These are phyloP conservation scores for Apotomis turbidana DNA, from an alignment of 2,888 invertebrate species.

Conservation along the genomic window DNA sequence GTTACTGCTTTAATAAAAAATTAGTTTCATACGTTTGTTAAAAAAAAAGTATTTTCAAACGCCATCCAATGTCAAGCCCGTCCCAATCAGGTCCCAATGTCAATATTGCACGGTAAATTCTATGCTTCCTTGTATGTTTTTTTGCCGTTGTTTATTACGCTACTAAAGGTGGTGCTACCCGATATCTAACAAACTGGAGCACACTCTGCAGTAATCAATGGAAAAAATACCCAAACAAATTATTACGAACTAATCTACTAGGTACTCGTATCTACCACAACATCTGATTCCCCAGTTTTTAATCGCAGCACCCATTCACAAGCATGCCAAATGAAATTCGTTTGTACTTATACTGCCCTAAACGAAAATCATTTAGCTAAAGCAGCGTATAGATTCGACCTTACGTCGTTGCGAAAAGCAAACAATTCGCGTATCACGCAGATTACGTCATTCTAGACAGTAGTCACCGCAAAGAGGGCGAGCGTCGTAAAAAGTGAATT, in stretches of 20 bases:
- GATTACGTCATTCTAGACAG: conserved; percentile 61
- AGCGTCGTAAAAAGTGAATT: conserved; percentile 79
- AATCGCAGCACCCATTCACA: conserved; percentile 52
- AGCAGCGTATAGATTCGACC: conserved; percentile 38
- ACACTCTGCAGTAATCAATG: background rate
- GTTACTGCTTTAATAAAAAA: no score
- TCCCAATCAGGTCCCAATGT: no score
- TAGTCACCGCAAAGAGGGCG: conserved; percentile 71
- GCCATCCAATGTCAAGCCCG: no score
- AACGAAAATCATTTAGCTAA: conserved; percentile 33
- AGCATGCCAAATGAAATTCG: conserved; percentile 45
- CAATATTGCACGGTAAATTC: no score
- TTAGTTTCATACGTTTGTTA: no score
- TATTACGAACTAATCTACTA: background rate
- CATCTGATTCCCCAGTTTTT: conserved; percentile 43
- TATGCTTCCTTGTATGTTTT: no score
- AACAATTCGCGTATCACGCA: conserved; percentile 43
- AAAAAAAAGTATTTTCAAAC: no score
- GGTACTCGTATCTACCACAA: conserved; percentile 38
- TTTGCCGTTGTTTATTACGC: no score
- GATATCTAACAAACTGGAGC: no score
- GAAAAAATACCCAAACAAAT: background rate
- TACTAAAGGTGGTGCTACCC: no score
- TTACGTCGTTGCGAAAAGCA: conserved; percentile 40
- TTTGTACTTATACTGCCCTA: conserved; percentile 14